Percentiles rank a stretch among this genome's conserved stretches.
These are phyloP conservation scores for Melanophora roralis DNA, from an alignment of 2,888 invertebrate species.

Conservation along the genomic window DNA sequence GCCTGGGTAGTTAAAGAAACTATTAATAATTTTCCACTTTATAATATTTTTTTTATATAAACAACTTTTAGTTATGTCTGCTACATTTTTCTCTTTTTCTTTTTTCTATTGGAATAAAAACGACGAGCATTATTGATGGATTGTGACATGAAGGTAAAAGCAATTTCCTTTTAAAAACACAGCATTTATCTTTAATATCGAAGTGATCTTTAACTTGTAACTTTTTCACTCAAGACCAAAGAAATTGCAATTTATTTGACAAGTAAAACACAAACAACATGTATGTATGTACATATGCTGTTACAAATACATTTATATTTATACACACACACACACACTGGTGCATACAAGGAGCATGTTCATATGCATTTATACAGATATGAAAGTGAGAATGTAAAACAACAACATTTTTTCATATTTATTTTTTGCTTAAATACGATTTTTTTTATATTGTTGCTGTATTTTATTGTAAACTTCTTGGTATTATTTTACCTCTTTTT, in stretches of 20 bases:
- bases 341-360: conserved; percentile 1
- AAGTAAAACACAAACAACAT: no score
- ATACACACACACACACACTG: neutral
- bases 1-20: no score
- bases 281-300: conserved; percentile 1
- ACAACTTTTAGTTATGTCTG: conserved; percentile 26
- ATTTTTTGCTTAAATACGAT: conserved; percentile 37
- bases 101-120: conserved; percentile 10
- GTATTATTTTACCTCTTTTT: conserved; percentile 39
- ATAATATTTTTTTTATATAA: no score
- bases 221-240: conserved; percentile 45
- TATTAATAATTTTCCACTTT: no score
- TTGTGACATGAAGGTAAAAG: conserved; percentile 46
- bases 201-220: conserved; percentile 52
- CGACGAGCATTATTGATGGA: conserved; percentile 20
- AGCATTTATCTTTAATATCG: conserved; percentile 48
- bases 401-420: conserved; percentile 46
- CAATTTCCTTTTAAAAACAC: conserved; percentile 44
- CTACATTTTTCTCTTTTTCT: conserved; percentile 9
- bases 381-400: conserved; percentile 30
- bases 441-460: conserved; percentile 31
- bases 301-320: conserved; percentile 8
- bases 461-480: conserved; percentile 31
- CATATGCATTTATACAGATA: conserved; percentile 8
- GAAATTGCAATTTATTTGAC: conserved; percentile 47